Base-by-base conservation (phyloP, 2,113 vertebrate genomes). In the Pollimyrus isidori region DNA sequence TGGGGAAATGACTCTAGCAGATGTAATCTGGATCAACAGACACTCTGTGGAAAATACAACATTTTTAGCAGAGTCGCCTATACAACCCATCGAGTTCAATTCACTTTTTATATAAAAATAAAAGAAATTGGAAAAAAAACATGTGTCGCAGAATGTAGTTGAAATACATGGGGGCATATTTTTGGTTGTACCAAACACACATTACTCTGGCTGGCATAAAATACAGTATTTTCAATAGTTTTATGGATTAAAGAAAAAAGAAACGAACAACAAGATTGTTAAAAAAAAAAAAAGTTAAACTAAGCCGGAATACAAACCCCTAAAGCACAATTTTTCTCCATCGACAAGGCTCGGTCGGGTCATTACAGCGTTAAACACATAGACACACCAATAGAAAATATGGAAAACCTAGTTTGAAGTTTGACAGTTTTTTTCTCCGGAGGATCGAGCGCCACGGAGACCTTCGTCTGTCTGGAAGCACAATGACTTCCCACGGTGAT, bases 1-100 rank as follows among this genome's bases (percentile, higher is more conserved):
- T 91, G 52, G 91, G 88, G 88, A 92, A 92, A 92, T 90, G 58
- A 35, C 52, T 92, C 90, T 82, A 90, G 52, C 92, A 92, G 92
- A 92, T 92, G 92, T 89, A 30, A 23, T 45, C 82, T 65, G 88
- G 83, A 90, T 83, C 45, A 85, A 26, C 76, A 52, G 56, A 65
- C 76, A 30, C 48, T 56, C 52, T 17, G 89, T 39, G 39, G 35
- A n/a, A 65, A 52, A n/a, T 87, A 85, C 45, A 88, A 10, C 7
- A 56, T 88, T 88, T 76, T 7, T 58, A 42, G 45, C 26, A 46
- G 13, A 21, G 9, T 30, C 53, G 19, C 42, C 13, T 19, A 35
- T 35, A 42, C 84, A 21, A 35, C n/a, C 69, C 69, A 56, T 53
- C 39, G 19, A 84, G 82, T 84, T 84, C 45, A 48, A 45, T 84